Evolutionary conservation across 2,888 invertebrate genomes (phyloP).

Genomic region (Drosophila monieri): DNA sequence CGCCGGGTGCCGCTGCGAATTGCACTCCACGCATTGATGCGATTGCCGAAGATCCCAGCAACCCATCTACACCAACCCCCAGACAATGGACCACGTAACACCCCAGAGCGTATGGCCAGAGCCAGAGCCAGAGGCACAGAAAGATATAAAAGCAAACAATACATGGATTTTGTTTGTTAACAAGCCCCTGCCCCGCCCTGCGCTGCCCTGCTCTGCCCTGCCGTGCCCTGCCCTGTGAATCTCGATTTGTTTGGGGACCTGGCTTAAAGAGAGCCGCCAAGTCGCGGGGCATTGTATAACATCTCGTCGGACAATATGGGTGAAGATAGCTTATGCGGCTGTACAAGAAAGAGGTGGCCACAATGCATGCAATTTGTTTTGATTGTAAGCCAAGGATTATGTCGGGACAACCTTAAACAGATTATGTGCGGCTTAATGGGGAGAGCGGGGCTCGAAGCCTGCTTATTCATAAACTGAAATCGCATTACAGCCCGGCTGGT

Average conservation of each 20-base stretch:
- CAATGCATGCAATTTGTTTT: slow-evolving; percentile 47
- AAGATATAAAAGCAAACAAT: slow-evolving; percentile 60
- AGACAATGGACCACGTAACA: slow-evolving; percentile 65
- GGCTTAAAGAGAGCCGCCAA: slow-evolving; percentile 54
- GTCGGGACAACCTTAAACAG: slow-evolving; percentile 24
- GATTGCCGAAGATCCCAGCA: slow-evolving; percentile 41
- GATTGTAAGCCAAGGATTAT: slow-evolving; percentile 44
- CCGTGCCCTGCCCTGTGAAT: slow-evolving; percentile 7
- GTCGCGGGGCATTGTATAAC: slow-evolving; percentile 38
- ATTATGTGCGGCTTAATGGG: not conserved
- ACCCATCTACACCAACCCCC: slow-evolving; percentile 9
- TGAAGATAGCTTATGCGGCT: slow-evolving; percentile 35
- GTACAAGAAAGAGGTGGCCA: slow-evolving; percentile 48
- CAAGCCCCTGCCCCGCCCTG: slow-evolving; percentile 37
- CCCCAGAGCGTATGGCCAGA: slow-evolving; percentile 28
- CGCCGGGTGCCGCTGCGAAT: slow-evolving; percentile 35
- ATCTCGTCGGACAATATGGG: slow-evolving; percentile 36
- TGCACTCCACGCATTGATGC: slow-evolving; percentile 45
- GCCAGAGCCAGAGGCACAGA: slow-evolving; percentile 11
- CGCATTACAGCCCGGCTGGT: slow-evolving; percentile 19
- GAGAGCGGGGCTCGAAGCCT: not conserved
- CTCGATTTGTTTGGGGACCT: slow-evolving; percentile 62
- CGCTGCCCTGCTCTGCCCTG: slow-evolving; percentile 1
- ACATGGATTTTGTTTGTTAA: slow-evolving; percentile 71
- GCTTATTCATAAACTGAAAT: slow-evolving; percentile 9